A percentile compares a stretch with the other conserved stretches of the same genome.
Conservation (phyloP, 1,140 invertebrate genomes). For the Wasmannia auropunctata region DNA sequence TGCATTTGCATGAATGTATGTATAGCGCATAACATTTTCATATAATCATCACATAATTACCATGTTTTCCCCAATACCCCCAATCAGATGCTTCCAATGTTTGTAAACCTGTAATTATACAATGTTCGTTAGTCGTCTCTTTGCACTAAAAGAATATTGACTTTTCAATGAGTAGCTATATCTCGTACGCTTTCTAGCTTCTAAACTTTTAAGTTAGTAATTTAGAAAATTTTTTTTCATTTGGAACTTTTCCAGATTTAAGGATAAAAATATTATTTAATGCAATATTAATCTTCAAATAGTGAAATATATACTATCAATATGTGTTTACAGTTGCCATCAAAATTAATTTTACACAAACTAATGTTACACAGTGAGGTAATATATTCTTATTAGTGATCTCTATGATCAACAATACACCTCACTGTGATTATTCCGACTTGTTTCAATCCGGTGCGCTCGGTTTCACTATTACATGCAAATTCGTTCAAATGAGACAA, state of each 20-base stretch:
- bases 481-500: background rate
- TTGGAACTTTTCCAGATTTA: background rate
- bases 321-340: background rate
- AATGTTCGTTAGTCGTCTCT: background rate
- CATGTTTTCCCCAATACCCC: constrained; percentile 60
- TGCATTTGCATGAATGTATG: background rate
- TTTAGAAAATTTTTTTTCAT: too few species aligned
- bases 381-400: background rate
- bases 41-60: constrained; percentile 48
- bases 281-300: background rate
- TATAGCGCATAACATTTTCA: background rate
- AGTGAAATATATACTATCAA: background rate
- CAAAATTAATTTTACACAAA: background rate
- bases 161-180: background rate
- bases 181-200: too few species aligned
- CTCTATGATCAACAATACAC: background rate
- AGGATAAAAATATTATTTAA: too few species aligned
- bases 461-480: constrained; percentile 6
- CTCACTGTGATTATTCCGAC: background rate
- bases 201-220: too few species aligned
- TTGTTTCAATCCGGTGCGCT: background rate
- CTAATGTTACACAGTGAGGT: background rate
- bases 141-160: background rate
- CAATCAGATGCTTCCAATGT: constrained; percentile 32
- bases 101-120: constrained; percentile 47